Evolutionary conservation across 1,140 invertebrate species (phyloP), one percentile per base, ranked within the genome.

Genomic region (Drosophila sp.): DNA sequence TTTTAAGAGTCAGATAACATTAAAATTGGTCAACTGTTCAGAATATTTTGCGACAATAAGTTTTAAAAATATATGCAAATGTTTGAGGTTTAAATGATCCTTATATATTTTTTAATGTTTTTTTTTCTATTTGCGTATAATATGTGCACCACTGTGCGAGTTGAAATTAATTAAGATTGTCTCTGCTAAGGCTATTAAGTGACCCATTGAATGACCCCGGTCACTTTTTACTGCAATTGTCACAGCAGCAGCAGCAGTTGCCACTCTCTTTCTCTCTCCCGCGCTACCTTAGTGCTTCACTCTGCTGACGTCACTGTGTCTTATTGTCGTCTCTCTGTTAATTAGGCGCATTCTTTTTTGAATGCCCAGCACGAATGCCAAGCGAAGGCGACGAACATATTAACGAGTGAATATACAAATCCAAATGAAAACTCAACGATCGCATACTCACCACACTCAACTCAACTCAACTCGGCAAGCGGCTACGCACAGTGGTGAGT

Each of bases 141-240:
- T 8, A n/a, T 43, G 21, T 50, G 16, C 2, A 36, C 65, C 71
- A 69, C 71, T 62, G 65, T 69, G 34, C 58, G 43, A 14, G 11
- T 8, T 70, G 27, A 62, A 78, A 78, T 79, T 75, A 83, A 82
- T 82, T 83, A 78, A 83, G 45, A 67, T 84, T 76, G 38, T 53
- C 50, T 5, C 58, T 70, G 73, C 57, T 61, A 51, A 50, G 50
- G 58, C 65, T 57, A 82, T 82, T 79, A 83, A 72, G 65, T 82
- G 80, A 84, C 76, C 76, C 80, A 62, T 34, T 46, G 9, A 61
- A 40, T 50, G 71, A 61, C 65, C 64, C 50, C 38, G 34, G 29
- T 34, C 59, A 40, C 58, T 27, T 40, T n/a, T 18, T 29, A 27
- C 59, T 72, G 70, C 63, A 72, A 51, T 72, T 72, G 69, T 65